These are phyloP conservation scores for Threskiornis aethiopicus DNA, from an alignment of 2,797 vertebrate species.

Conservation along the genomic window DNA sequence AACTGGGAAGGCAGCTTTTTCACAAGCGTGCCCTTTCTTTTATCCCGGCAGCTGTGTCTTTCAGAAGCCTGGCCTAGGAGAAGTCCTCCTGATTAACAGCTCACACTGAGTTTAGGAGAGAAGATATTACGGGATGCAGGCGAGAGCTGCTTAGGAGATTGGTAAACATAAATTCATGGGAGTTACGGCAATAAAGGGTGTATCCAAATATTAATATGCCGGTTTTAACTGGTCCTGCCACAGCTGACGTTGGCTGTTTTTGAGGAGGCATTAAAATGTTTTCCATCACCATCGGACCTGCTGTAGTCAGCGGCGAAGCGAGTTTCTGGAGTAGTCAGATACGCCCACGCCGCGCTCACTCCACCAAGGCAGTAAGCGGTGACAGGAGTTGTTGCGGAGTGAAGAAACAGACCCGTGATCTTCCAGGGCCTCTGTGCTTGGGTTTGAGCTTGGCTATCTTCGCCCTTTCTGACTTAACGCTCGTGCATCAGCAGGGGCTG, in stretches of 20 bases:
- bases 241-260: accelerated
- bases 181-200: neutral
- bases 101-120: neutral
- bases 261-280: neutral
- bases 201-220: neutral
- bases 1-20: neutral
- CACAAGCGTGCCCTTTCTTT: neutral
- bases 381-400: neutral
- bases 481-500: neutral
- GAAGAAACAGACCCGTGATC: neutral
- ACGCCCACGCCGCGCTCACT: neutral
- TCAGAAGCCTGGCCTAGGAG: neutral
- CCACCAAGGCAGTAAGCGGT: neutral
- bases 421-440: neutral
- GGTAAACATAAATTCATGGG: neutral
- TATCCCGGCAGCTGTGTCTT: neutral
- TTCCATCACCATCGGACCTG: neutral
- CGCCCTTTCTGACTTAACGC: neutral
- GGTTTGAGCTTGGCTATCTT: neutral
- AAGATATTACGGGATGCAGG: neutral
- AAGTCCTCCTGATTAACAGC: neutral
- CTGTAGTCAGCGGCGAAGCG: neutral
- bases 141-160: neutral
- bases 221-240: neutral
- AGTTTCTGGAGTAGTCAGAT: neutral